Percentiles rank a stretch among this genome's conserved stretches.
Conservation (phyloP, 2,888 invertebrate genomes). For the Platycheirus rosarum region DNA sequence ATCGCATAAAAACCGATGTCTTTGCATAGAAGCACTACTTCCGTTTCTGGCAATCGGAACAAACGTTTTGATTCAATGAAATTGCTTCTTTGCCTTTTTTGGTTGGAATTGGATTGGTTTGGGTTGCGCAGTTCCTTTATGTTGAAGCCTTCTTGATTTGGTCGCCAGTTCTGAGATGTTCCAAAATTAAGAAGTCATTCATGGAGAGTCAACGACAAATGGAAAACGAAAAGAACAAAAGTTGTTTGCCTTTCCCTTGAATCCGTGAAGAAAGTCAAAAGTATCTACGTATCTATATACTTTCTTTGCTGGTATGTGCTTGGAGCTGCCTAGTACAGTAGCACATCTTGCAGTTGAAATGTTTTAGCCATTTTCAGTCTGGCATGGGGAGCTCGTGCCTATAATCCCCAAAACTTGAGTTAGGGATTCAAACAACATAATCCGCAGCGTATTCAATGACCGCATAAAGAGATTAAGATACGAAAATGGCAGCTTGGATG, state of each 20-base stretch:
- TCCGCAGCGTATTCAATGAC: slow-evolving; percentile 47
- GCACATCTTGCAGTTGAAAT: background rate
- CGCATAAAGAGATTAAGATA: slow-evolving; percentile 58
- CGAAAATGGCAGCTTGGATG: slow-evolving; percentile 19
- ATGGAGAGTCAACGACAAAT: background rate
- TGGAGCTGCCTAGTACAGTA: background rate
- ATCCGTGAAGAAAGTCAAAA: slow-evolving; percentile 34
- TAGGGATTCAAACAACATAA: slow-evolving; percentile 47
- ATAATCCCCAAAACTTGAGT: slow-evolving; percentile 21
- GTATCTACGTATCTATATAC: too few species aligned
- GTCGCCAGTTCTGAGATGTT: slow-evolving; percentile 25
- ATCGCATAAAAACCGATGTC: slow-evolving; percentile 39
- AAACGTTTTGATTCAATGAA: slow-evolving; percentile 57
- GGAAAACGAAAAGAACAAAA: background rate
- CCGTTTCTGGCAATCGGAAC: slow-evolving; percentile 51
- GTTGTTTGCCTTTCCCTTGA: slow-evolving; percentile 9
- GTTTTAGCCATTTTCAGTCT: background rate
- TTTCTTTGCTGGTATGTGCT: slow-evolving; percentile 4
- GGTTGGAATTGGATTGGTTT: too few species aligned
- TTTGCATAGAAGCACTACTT: slow-evolving; percentile 42
- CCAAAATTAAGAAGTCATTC: slow-evolving; percentile 16
- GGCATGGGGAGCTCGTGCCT: background rate
- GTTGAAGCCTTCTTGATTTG: slow-evolving; percentile 3
- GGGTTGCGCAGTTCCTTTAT: slow-evolving; percentile 5
- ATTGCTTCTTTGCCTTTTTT: slow-evolving; percentile 19